Base-by-base conservation (phyloP, 2,797 vertebrate species). In the Podargus strigoides region DNA sequence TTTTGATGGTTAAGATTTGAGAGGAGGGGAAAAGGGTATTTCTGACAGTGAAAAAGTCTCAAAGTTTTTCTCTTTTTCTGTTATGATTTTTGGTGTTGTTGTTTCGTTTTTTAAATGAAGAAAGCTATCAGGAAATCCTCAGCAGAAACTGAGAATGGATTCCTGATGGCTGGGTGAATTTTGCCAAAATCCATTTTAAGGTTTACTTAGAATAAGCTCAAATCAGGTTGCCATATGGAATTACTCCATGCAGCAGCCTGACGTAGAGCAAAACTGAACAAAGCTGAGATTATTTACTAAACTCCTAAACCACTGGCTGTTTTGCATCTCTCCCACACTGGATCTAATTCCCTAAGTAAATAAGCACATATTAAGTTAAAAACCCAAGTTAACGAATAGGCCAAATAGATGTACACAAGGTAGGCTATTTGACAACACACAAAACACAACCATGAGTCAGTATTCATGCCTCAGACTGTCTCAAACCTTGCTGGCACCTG, bases 191-290 rank as follows among this genome's bases (percentile, higher is more conserved):
- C 95, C 89, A 6, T 94, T 97, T 96, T 91, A 93, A 97, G 90
- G 75, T 96, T 97, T 96, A 77, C 85, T 96, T 97, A 96, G 94
- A 97, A 80, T 78, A 92, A 91, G 89, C 84, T 95, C 83, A 80
- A 97, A 88, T 93, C 86, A 97, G 94, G 90, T 90, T 97, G 87
- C 95, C 97, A 97, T 97, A 97, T 98, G 97, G 96, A 97, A 97
- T 97, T 97, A 97, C 78, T 97, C 95, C 91, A 6, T 52, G 94
- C 86, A 87, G 90, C 94, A 97, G 94, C 78, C 95, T 97, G 97
- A 97, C 96, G 93, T 96, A 96, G 75, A 96, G 94, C 87, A 91
- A 96, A 96, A 85, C 85, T 68, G 96, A 97, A 97, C 87, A 97
- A 97, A 97, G 85, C 76, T 85, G 56, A 97, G 93, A 95, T 96